phyloP scores from a whole-genome alignment of 2,113 vertebrate genomes.

The Dromas ardeola region DNA sequence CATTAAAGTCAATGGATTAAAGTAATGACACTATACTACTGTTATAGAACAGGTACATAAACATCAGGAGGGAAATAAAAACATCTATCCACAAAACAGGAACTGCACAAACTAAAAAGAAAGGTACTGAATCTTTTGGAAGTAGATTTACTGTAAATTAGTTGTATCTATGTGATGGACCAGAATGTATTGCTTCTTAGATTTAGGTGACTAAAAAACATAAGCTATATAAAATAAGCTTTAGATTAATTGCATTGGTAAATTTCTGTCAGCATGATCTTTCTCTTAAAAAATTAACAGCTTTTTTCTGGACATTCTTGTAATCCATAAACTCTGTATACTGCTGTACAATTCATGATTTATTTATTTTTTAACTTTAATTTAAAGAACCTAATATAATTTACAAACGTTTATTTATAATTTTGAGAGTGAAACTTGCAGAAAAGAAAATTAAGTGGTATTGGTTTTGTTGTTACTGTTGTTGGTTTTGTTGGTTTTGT shows the following conservation, averaged over 20 bases:
- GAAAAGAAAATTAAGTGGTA: neutral
- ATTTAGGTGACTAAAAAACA: neutral
- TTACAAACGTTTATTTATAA: neutral
- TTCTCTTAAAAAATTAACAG: neutral
- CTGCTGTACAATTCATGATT: neutral
- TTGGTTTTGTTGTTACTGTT: neutral
- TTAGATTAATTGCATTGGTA: neutral
- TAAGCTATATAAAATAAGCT: neutral
- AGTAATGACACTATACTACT: neutral
- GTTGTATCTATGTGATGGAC: neutral
- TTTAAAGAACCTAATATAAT: neutral
- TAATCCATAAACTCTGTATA: neutral
- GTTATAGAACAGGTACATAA: conserved; percentile 4
- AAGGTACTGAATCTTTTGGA: neutral
- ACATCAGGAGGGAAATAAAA: neutral
- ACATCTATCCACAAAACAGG: neutral
- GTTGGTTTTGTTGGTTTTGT: neutral
- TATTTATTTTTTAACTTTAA: neutral
- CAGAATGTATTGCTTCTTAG: neutral
- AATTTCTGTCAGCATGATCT: neutral
- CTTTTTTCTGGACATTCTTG: neutral
- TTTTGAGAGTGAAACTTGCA: neutral
- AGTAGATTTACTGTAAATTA: neutral
- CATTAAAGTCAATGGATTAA: neutral
- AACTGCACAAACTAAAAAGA: neutral